These are phyloP conservation scores for Ladona fulva DNA, from an alignment of 1,140 invertebrate species.

Conservation along the genomic window DNA sequence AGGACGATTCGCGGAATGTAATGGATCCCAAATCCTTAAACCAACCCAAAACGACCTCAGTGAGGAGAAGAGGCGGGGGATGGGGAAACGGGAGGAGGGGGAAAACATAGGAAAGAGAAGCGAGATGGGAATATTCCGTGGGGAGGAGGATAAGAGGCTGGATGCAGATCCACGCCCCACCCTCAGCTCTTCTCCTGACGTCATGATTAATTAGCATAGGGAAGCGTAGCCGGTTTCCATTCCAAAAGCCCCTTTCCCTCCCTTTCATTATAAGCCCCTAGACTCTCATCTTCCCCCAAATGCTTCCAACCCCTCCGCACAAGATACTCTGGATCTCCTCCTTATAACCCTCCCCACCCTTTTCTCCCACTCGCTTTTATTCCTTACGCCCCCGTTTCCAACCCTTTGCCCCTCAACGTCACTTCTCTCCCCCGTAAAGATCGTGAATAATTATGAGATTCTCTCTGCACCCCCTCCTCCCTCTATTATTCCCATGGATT, in stretches of 20 bases:
- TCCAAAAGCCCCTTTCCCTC: background rate
- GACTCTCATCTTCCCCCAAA: background rate
- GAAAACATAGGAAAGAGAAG: background rate
- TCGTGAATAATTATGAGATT: conserved; percentile 4
- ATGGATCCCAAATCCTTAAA: too few relatives aligned
- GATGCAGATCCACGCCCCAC: background rate
- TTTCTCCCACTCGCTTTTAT: background rate
- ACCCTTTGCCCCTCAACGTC: background rate
- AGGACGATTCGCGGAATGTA: too few relatives aligned
- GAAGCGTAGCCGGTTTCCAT: conserved; percentile 2
- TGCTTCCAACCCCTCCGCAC: background rate
- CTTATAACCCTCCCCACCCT: background rate
- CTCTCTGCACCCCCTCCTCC: background rate
- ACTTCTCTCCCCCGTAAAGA: background rate
- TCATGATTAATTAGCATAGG: conserved; percentile 10
- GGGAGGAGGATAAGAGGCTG: background rate
- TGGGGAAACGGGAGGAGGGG: background rate
- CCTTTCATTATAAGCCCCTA: background rate
- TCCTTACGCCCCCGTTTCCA: background rate
- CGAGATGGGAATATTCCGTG: background rate
- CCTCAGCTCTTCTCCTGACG: background rate
- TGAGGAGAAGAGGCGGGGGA: background rate
- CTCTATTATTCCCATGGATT: background rate
- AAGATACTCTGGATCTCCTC: background rate
- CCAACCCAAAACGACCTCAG: too few relatives aligned